phyloP scores from a whole-genome alignment of 2,797 vertebrate species.

The Eupleurogrammus muticus region DNA sequence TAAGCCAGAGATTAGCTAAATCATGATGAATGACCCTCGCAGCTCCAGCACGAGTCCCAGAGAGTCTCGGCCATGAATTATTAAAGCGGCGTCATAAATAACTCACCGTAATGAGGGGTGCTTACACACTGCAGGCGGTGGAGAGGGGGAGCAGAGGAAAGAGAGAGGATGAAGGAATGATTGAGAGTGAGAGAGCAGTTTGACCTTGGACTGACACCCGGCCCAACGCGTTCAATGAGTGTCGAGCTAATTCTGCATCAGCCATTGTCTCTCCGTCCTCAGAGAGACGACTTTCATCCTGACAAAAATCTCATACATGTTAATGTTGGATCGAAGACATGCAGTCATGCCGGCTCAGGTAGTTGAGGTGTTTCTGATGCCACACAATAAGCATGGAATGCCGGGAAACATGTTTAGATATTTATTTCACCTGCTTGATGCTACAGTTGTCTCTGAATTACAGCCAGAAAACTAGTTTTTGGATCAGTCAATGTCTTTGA shows the following conservation, averaged over 20 bases:
- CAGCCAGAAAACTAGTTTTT: no score
- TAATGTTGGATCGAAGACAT: no score
- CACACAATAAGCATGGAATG: no score
- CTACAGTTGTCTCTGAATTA: no score
- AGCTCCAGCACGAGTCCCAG: conserved; percentile 52
- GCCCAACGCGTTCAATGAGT: conserved; percentile 28
- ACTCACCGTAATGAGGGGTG: conserved; percentile 69
- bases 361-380: no score
- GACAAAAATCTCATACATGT: no score
- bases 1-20: conserved; percentile 63
- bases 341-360: no score
- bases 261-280: background rate
- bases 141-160: background rate
- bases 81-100: conserved; percentile 75
- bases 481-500: no score
- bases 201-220: conserved; percentile 64
- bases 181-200: conserved; percentile 35
- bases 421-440: no score
- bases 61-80: conserved; percentile 69
- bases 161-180: conserved; percentile 30
- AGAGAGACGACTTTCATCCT: no score
- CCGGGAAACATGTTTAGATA: no score
- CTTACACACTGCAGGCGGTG: conserved; percentile 43
- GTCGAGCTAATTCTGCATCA: conserved; percentile 21
- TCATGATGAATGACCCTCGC: conserved; percentile 69